A percentile compares a stretch with the other conserved stretches of the same genome.
phyloP scores from a whole-genome alignment of 2,888 invertebrate species.

The Adineta ricciae region DNA sequence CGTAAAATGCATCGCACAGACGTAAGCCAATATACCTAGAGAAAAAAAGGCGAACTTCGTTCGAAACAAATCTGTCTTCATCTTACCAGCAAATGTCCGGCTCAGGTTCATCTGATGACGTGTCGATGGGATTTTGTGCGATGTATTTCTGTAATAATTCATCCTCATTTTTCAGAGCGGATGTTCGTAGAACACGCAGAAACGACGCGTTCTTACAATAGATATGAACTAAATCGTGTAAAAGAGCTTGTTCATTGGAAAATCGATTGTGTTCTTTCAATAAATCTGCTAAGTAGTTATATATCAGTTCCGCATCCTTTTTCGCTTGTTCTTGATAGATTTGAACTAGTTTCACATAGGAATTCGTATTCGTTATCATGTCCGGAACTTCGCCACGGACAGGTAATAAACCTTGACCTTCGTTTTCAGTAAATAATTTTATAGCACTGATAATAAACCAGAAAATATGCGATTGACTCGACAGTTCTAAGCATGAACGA shows the following conservation, averaged over 20 bases:
- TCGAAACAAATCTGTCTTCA: background rate
- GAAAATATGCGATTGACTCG: slow-evolving; percentile 57
- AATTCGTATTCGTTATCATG: slow-evolving; percentile 85
- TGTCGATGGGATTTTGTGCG: too few species aligned
- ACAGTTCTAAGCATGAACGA: background rate
- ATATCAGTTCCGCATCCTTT: slow-evolving; percentile 69
- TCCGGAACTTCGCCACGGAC: slow-evolving; percentile 79
- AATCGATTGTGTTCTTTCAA: background rate
- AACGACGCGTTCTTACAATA: slow-evolving; percentile 66
- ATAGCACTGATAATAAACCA: slow-evolving; percentile 85
- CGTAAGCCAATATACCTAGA: slow-evolving; percentile 67
- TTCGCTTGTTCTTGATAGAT: slow-evolving; percentile 70
- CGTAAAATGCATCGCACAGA: slow-evolving; percentile 77
- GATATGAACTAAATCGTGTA: slow-evolving; percentile 17
- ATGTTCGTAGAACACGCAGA: slow-evolving; percentile 66
- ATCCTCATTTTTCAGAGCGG: slow-evolving; percentile 68
- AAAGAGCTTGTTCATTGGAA: background rate
- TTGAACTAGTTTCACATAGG: slow-evolving; percentile 77
- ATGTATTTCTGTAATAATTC: background rate
- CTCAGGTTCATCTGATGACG: background rate
- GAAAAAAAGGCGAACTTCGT: background rate
- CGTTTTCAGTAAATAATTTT: slow-evolving; percentile 71
- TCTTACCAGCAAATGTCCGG: background rate
- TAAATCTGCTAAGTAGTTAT: background rate
- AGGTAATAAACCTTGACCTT: slow-evolving; percentile 70